Conservation (phyloP, 2,888 invertebrate species). For the Lathronympha strigana region DNA sequence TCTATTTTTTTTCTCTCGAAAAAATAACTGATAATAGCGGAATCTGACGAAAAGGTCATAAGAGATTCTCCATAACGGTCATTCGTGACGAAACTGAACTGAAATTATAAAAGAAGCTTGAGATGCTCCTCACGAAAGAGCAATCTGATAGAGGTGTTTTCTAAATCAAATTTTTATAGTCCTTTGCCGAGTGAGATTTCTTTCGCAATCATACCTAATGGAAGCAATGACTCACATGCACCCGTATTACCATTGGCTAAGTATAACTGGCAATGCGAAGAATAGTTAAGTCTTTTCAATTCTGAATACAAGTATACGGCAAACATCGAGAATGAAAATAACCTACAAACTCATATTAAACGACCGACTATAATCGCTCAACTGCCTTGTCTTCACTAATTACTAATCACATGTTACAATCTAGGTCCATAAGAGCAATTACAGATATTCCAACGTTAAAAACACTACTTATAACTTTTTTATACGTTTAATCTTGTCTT, state of each 20-base stretch:
- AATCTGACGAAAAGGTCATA: too few relatives aligned
- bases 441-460: conserved; percentile 40
- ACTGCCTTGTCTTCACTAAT: conserved; percentile 38
- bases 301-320: not conserved
- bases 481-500: conserved; percentile 31
- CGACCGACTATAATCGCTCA: conserved; percentile 32
- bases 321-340: conserved; percentile 36
- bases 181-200: conserved; percentile 19
- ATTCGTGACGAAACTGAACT: too few relatives aligned
- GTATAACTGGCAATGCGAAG: not conserved
- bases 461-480: conserved; percentile 38
- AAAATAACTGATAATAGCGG: too few relatives aligned
- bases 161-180: conserved; percentile 16
- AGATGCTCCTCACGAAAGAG: too few relatives aligned
- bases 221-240: conserved; percentile 21
- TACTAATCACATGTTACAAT: conserved; percentile 41
- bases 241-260: not conserved
- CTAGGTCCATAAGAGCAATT: conserved; percentile 41
- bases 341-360: conserved; percentile 40
- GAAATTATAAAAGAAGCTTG: too few relatives aligned
- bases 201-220: conserved; percentile 9
- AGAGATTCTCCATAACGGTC: too few relatives aligned
- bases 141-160: too few relatives aligned
- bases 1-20: too few relatives aligned
- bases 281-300: not conserved